These are phyloP conservation scores for Leptopilina drosophilae DNA, from an alignment of 2,888 invertebrate genomes.

Conservation along the genomic window DNA sequence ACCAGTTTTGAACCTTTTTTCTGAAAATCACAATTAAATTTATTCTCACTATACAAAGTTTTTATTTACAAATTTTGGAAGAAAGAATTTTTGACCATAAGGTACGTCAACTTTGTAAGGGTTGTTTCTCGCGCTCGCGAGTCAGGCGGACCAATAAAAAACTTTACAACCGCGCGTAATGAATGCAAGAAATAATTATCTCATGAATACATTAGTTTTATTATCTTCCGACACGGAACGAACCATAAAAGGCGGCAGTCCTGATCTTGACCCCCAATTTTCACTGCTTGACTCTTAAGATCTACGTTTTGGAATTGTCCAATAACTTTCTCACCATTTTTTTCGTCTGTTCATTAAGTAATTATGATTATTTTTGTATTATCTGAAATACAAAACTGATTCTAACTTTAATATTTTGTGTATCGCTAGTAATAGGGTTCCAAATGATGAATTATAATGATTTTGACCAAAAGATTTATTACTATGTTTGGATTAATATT, in stretches of 20 bases:
- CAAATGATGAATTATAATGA: no score
- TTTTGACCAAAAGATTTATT: no score
- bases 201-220: constrained; percentile 74
- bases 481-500: no score
- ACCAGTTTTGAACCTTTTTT: not conserved
- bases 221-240: constrained; percentile 65
- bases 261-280: constrained; percentile 64
- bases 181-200: constrained; percentile 74
- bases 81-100: constrained; percentile 40
- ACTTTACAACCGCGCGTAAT: constrained; percentile 68
- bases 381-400: no score
- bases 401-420: no score
- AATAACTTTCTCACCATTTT: constrained; percentile 46
- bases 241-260: constrained; percentile 63
- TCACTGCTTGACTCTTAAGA: constrained; percentile 46
- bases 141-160: constrained; percentile 63
- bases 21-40: not conserved
- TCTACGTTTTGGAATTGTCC: constrained; percentile 40
- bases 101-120: constrained; percentile 66
- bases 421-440: no score
- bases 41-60: not conserved
- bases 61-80: not conserved
- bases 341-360: not conserved
- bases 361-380: no score
- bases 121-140: constrained; percentile 61